Percentiles rank a stretch among this genome's conserved stretches.
phyloP scores from a whole-genome alignment of 2,113 vertebrate genomes.

The Noctilio leporinus region DNA sequence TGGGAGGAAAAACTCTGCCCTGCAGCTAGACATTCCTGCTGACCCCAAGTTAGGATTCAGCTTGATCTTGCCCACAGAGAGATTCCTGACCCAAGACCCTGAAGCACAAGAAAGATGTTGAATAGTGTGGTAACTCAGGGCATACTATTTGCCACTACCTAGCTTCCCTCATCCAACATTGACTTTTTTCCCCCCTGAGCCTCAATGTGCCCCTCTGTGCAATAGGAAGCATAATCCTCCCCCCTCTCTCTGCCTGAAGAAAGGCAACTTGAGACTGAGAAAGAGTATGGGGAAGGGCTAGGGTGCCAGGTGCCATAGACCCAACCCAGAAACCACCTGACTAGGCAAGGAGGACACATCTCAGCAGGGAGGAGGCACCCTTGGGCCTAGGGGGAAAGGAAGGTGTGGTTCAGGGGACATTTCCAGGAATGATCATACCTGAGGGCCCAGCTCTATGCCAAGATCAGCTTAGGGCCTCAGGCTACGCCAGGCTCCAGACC shows the following conservation, averaged over 20 bases:
- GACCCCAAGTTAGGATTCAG: background rate
- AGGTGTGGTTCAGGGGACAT: background rate
- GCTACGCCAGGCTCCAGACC: background rate
- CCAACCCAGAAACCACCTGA: background rate
- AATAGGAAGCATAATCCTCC: fast-evolving
- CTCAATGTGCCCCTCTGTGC: background rate
- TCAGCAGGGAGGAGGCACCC: background rate
- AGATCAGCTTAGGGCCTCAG: background rate
- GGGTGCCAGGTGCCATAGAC: background rate
- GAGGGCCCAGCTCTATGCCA: background rate
- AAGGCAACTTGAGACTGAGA: background rate
- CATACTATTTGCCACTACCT: background rate
- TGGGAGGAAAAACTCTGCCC: background rate
- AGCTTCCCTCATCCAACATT: background rate
- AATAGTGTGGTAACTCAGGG: background rate
- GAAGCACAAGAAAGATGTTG: background rate
- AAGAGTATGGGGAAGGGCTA: background rate
- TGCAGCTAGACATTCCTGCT: background rate
- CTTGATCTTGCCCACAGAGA: background rate
- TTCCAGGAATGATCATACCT: background rate
- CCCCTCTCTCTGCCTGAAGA: fast-evolving
- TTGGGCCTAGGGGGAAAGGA: background rate
- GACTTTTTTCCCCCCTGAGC: background rate
- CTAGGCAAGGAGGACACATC: background rate
- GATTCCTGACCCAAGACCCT: background rate